Percentiles rank a stretch among this genome's conserved stretches.
Evolutionary conservation across 2,888 invertebrate genomes (phyloP).

Genomic region (Euzophera pinguis): DNA sequence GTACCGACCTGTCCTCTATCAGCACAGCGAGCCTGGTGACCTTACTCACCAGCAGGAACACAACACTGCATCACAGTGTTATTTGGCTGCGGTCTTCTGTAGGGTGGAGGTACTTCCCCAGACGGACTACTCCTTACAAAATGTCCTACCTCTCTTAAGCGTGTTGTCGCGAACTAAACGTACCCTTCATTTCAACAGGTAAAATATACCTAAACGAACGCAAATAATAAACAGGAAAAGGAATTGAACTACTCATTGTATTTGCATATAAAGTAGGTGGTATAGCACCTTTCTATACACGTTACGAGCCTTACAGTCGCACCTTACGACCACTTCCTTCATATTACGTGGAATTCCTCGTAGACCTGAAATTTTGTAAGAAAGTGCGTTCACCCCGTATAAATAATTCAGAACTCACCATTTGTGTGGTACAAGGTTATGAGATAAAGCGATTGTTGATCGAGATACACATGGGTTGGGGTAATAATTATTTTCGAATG

Average conservation of each 20-base stretch:
- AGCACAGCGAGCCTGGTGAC: too few species aligned
- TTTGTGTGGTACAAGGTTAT: background rate
- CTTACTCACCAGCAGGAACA: too few species aligned
- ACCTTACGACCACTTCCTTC: background rate
- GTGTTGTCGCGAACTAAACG: too few species aligned
- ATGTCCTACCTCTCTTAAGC: too few species aligned
- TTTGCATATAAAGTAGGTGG: conserved; percentile 2
- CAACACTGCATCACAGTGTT: too few species aligned
- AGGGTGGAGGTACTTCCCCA: too few species aligned
- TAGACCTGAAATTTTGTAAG: conserved; percentile 8
- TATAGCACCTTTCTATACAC: background rate
- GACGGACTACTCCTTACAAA: too few species aligned
- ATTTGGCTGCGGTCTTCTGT: too few species aligned
- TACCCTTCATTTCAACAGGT: background rate
- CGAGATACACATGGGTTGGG: too few species aligned
- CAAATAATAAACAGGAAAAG: background rate
- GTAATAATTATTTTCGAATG: too few species aligned
- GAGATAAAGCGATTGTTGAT: too few species aligned
- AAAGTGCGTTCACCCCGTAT: conserved; percentile 10
- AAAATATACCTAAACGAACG: background rate
- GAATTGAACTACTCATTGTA: background rate
- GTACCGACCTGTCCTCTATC: too few species aligned
- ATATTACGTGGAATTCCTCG: background rate
- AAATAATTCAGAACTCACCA: conserved; percentile 6
- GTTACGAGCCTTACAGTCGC: background rate